A percentile compares a stretch with the other conserved stretches of the same genome.
Evolutionary conservation across 2,797 vertebrate species (phyloP).

Genomic region (Nothura maculosa): DNA sequence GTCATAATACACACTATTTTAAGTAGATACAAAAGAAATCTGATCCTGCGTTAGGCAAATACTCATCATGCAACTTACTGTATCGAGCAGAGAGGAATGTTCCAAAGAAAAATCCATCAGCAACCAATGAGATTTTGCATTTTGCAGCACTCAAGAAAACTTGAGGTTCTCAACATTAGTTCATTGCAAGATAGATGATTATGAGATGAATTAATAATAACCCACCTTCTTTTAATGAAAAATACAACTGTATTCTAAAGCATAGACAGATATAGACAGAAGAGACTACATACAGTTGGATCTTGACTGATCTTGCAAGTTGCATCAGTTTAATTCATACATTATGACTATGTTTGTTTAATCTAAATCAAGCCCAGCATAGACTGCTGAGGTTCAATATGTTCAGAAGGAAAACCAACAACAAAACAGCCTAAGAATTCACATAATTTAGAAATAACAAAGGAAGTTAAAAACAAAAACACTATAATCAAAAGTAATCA

Average conservation of each 20-base stretch:
- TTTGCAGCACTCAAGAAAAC: background rate
- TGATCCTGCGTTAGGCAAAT: background rate
- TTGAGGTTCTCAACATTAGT: background rate
- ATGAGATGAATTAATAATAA: background rate
- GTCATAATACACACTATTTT: background rate
- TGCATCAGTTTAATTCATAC: background rate
- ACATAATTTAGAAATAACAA: background rate
- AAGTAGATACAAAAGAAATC: background rate
- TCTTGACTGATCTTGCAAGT: background rate
- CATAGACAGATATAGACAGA: background rate
- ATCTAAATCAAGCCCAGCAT: background rate
- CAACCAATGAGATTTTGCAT: background rate
- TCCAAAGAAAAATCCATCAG: conserved; percentile 44
- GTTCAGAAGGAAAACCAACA: background rate
- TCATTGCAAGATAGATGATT: background rate
- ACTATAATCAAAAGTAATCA: background rate
- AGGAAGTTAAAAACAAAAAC: background rate
- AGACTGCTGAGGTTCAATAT: background rate
- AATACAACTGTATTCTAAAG: background rate
- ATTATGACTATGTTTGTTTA: background rate
- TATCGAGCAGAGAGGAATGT: background rate
- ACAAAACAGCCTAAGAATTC: background rate
- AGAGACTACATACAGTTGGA: background rate
- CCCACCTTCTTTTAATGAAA: background rate
- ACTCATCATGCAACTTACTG: background rate